Evolutionary conservation across 2,888 invertebrate species (phyloP), one percentile per base, ranked within the genome.

Genomic region (Lepidochitona cinerea): DNA sequence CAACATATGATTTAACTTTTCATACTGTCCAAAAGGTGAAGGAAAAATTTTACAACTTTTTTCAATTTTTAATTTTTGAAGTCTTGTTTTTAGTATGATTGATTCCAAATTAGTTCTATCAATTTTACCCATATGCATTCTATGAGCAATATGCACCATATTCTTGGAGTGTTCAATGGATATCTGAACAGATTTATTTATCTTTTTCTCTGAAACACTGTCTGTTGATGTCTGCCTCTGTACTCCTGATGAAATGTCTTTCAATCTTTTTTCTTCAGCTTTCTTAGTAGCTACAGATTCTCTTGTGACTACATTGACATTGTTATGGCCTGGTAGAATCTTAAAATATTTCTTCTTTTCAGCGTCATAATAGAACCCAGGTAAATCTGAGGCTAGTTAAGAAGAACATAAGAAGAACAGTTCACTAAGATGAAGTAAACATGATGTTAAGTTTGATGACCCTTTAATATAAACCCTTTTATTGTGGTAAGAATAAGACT

Each of bases 341-440:
- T 84, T 84, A 77, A 87, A 89, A 73, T 88, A 88, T 52, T 82
- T 79, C 70, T 87, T 88, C 79, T 86, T 85, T 71, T 84, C 85
- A 36, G 71, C 73, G 70, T 89, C 89, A 82, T 86, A 89, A 73
- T 87, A 86, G 78, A 87, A 88, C 26, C 89, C 89, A 69, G 89
- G 89, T 37, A 89, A 84, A 59, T 87, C 81, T 86, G 71, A 54
- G 72, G 36, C 53, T 49, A 29, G 67, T 72, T 71, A 76, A 79
- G 76, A 68, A 76, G 23, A n/a, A n/a, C n/a, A n/a, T n/a, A n/a
- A n/a, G n/a, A n/a, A n/a, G n/a, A n/a, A n/a, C n/a, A n/a, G n/a
- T n/a, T n/a, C n/a, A n/a, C n/a, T n/a, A n/a, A n/a, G n/a, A n/a
- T n/a, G n/a, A n/a, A n/a, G n/a, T n/a, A n/a, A n/a, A n/a, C n/a